A percentile compares a stretch with the other conserved stretches of the same genome.
These are phyloP conservation scores for Drosophila niveifrons DNA, from an alignment of 2,888 invertebrate species.

Conservation along the genomic window DNA sequence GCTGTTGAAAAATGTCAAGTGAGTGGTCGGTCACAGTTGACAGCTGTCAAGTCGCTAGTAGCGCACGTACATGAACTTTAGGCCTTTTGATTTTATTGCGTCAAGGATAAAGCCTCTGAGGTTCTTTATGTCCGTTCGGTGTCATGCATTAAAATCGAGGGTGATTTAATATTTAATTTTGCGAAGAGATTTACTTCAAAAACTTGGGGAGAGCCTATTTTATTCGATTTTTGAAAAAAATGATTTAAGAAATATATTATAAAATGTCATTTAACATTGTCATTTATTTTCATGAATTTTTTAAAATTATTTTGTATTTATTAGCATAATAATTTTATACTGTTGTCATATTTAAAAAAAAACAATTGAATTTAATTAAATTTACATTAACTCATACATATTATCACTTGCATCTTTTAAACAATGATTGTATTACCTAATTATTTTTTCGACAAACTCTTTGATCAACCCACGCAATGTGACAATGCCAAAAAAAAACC, in stretches of 20 bases:
- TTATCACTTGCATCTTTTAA: too few species aligned
- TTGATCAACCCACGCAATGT: background rate
- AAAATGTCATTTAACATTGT: too few species aligned
- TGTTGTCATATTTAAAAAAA: too few species aligned
- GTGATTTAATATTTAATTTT: conserved; percentile 12
- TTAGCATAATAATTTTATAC: too few species aligned
- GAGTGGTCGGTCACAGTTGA: conserved; percentile 46
- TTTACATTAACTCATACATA: background rate
- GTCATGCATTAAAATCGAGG: conserved; percentile 20
- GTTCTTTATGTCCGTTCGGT: conserved; percentile 16
- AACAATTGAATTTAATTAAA: background rate
- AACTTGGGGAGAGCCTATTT: background rate
- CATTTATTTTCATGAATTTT: too few species aligned
- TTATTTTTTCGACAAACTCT: background rate
- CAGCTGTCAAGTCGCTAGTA: conserved; percentile 52
- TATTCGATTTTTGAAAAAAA: too few species aligned
- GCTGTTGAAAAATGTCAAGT: conserved; percentile 25
- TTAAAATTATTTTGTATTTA: too few species aligned
- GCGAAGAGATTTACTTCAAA: background rate
- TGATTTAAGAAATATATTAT: too few species aligned
- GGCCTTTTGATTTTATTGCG: conserved; percentile 32
- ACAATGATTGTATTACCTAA: background rate
- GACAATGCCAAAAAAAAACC: conserved; percentile 2
- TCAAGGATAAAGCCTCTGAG: conserved; percentile 19
- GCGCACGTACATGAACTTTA: conserved; percentile 40